Evolutionary conservation across 2,888 invertebrate genomes (phyloP), one percentile per base, ranked within the genome.

Genomic region (Acleris holmiana): DNA sequence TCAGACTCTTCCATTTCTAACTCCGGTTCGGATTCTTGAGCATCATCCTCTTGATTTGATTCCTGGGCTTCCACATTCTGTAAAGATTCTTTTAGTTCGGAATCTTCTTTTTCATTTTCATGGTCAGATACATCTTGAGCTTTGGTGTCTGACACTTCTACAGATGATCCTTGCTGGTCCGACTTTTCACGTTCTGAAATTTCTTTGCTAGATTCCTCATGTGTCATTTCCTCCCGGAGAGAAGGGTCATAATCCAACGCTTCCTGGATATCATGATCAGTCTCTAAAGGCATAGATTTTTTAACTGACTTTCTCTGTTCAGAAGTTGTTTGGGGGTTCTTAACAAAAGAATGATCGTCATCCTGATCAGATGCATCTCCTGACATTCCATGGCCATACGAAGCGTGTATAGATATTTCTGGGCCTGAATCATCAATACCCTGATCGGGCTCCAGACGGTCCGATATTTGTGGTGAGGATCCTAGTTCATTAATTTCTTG

Each of bases 371-470:
- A 54, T 4, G 35, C 19, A 48, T 49, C 54, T n/a, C 35, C 47
- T 21, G 64, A 58, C 58, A 64, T 64, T 17, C 54, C 58, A 51
- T 58, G 41, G 17, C 64, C 64, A 29, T 64, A 64, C n/a, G 64
- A 64, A 5, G 51, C 61, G 7, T 56, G 51, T 35, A 56, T 56
- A 18, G 56, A 66, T 66, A 61, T 51, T 48, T 56, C 61, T 53
- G 61, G 56, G 29, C 51, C 56, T 1, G 56, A 66, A 40, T 61
- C 61, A 29, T 61, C 29, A 23, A 19, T 51, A 21, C 18, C 58
- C 1, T 23, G 23, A 7, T 19, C 7, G 21, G 55, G 55, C 23
- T 59, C 35, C 23, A 46, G 55, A n/a, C 41, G 57, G 23, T 60
- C 21, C 6, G 58, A 35, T 40, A 41, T n/a, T 29, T 57, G 50